Conservation (phyloP, 2,888 invertebrate genomes). For the Heliconius ethilla region DNA sequence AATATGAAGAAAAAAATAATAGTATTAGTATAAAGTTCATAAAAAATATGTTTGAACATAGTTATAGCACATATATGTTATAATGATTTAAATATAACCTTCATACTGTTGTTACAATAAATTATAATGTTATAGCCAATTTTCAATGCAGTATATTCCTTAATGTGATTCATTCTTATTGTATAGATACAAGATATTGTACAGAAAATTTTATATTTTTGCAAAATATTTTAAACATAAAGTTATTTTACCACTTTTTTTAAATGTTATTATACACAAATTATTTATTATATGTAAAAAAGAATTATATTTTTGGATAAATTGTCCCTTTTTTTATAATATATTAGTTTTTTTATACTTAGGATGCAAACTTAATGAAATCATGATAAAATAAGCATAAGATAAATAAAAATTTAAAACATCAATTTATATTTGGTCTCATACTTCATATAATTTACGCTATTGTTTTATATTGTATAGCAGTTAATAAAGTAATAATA, state of each 20-base stretch:
- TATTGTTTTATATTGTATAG: neutral
- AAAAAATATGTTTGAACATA: neutral
- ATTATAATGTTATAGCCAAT: neutral
- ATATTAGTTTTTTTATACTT: too few species aligned
- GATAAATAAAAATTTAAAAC: too few species aligned
- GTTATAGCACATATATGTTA: neutral
- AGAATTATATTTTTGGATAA: too few species aligned
- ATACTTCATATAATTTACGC: neutral
- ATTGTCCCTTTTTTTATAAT: too few species aligned
- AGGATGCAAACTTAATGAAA: too few species aligned
- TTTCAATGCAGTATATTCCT: neutral
- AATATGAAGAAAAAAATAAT: too few species aligned
- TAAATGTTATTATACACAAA: too few species aligned
- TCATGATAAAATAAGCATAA: neutral
- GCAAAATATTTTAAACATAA: neutral
- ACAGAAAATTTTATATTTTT: neutral
- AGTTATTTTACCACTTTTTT: too few species aligned
- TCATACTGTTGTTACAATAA: neutral
- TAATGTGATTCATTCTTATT: neutral
- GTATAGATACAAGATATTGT: neutral
- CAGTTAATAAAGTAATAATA: neutral
- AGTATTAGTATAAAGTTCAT: neutral
- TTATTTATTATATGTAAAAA: too few species aligned
- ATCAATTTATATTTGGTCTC: neutral
- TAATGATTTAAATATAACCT: neutral